Evolutionary conservation across 2,888 invertebrate genomes (phyloP).

Genomic region (Miltochrista miniata): DNA sequence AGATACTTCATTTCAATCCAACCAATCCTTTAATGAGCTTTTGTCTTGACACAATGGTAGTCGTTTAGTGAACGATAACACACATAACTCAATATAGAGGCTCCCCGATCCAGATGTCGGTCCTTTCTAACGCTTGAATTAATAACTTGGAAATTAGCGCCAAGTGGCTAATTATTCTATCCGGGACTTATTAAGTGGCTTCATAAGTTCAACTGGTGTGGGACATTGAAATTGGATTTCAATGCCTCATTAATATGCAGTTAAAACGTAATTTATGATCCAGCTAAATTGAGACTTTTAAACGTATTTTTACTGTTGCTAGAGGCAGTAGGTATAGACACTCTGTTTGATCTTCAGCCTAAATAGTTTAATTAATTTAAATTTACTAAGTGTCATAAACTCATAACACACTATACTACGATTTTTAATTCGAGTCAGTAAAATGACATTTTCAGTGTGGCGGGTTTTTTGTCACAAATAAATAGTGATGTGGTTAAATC

Average conservation of each 20-base stretch:
- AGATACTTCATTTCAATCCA: constrained; percentile 33
- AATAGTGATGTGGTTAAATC: too few species aligned
- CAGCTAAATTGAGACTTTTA: constrained; percentile 5
- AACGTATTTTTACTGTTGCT: not conserved
- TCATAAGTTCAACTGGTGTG: constrained; percentile 38
- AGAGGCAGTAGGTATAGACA: too few species aligned
- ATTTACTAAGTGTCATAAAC: too few species aligned
- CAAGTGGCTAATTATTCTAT: constrained; percentile 76
- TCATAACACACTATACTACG: too few species aligned
- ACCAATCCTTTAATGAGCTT: constrained; percentile 49
- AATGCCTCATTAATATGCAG: constrained; percentile 38
- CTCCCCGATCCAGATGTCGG: constrained; percentile 65
- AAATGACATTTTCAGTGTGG: too few species aligned
- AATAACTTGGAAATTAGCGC: constrained; percentile 78
- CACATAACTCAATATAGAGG: constrained; percentile 38
- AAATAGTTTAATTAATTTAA: too few species aligned
- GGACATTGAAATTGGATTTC: constrained; percentile 52
- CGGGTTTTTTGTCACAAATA: too few species aligned
- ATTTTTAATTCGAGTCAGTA: too few species aligned
- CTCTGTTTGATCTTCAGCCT: too few species aligned
- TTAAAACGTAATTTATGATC: constrained; percentile 30
- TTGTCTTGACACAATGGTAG: constrained; percentile 50
- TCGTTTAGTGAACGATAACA: constrained; percentile 31
- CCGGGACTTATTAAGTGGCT: constrained; percentile 67
- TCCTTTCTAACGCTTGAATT: constrained; percentile 71